Base-by-base conservation (phyloP, 2,113 vertebrate species). In the Nothocercus julius region DNA sequence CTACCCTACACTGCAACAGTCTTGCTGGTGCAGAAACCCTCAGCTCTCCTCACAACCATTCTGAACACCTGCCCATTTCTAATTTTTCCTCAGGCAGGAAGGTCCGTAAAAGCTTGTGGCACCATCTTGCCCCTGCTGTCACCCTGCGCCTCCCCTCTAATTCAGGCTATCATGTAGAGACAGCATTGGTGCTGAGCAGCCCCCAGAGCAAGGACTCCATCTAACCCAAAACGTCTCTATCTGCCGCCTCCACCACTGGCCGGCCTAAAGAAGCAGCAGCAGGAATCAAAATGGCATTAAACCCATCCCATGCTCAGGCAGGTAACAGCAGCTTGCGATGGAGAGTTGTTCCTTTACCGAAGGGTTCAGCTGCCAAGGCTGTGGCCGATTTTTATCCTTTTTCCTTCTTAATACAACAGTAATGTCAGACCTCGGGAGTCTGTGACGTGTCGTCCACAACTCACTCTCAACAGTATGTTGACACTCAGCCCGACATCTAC, bases 101-200 rank as follows among this genome's bases (percentile, higher is more conserved):
- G 3, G 11, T 49, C 51, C 34, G 58, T n/a, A 12, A 51, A 87
- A 87, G 66, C 1, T 1, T 54, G 32, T 28, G 42, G 61, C 40
- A 67, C 36, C 56, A 74, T 36, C 17, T 80, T 59, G 32, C 19
- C 61, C 83, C 56, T 47, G 74, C 38, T 4, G 1, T 56, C 66
- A 61, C 14, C 19, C 34, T 68, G 34, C 24, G 18, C 19, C 24
- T 40, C 69, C 58, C 9, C 22, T 42, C 21, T 11, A 10, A 66
- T 15, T 44, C 70, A 61, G 17, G 24, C 24, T 25, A 82, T 18
- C 22, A 8, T 2, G 4, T 0, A 90, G 72, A 44, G n/a, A 66
- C 1, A 30, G 20, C 0, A 0, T 0, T 70, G 69, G 40, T 66
- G 75, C n/a, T 16, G 42, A 2, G 5, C 18, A 58, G 75, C n/a